Percentiles rank a stretch among this genome's conserved stretches.
These are phyloP conservation scores for Rhinopomastus cyanomelas DNA, from an alignment of 2,113 vertebrate species.

Conservation along the genomic window DNA sequence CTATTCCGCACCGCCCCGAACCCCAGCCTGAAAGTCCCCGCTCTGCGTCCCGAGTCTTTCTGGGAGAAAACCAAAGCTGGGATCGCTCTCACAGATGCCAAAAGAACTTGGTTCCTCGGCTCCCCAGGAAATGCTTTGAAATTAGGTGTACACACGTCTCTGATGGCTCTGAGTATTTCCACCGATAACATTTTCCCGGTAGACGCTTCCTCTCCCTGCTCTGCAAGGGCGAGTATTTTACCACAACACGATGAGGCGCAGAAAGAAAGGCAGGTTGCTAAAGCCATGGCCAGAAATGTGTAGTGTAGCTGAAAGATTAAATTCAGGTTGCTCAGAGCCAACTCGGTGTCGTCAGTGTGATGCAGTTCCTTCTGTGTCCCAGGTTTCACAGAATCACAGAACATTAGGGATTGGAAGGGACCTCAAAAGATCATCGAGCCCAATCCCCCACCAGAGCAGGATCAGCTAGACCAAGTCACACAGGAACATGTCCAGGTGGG, in stretches of 20 bases:
- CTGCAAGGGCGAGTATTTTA: background rate
- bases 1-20: background rate
- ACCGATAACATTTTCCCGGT: background rate
- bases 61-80: slow-evolving; percentile 19
- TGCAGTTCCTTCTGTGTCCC: background rate
- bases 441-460: too few species aligned
- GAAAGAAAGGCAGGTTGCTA: background rate
- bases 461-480: too few species aligned
- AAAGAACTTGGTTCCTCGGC: background rate
- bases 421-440: too few species aligned
- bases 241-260: background rate
- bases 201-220: background rate
- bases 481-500: too few species aligned
- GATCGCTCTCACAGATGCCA: background rate
- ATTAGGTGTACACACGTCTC: background rate
- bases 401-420: too few species aligned
- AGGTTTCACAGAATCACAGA: too few species aligned
- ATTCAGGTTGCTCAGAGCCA: background rate
- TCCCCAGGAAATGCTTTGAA: background rate
- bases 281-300: background rate
- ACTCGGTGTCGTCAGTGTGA: too few species aligned
- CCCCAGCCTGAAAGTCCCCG: background rate
- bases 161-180: background rate
- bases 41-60: background rate
- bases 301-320: background rate